Evolutionary conservation across 1,140 invertebrate species (phyloP), one percentile per base, ranked within the genome.

Genomic region (Nomia melanderi): DNA sequence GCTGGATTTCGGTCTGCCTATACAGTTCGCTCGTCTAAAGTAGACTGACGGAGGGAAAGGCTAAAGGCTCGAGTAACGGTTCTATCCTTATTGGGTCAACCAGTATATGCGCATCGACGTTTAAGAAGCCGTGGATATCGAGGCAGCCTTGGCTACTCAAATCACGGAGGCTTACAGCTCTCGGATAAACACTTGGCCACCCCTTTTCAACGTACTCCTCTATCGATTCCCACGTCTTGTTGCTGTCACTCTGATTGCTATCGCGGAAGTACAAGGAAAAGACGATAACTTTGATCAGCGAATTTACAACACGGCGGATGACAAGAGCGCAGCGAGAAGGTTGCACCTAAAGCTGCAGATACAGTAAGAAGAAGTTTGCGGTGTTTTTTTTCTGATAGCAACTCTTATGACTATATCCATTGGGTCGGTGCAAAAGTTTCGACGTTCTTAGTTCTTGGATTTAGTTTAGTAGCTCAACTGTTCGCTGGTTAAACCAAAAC

Each of bases 51-150:
- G 44, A 27, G 54, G 56, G 60, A 79, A 75, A 29, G 23, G 66
- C 20, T 57, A 62, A 31, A 81, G 54, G 27, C 44, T 53, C 27
- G 12, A 39, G 69, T 9, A 53, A 70, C 53, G 67, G 25, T 72
- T 65, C 75, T 65, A 47, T 70, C 27, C 66, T 86, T 86, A 86
- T 81, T 82, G 67, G 84, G 79, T 86, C 85, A 86, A 73, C 74
- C 62, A 71, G 36, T 86, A 84, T 77, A 86, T 82, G 85, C 79
- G 71, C 85, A 86, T 78, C 79, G 75, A 82, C 76, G 82, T 82
- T 83, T 84, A 86, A 86, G 82, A 86, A 78, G 47, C 71, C 57
- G 67, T 54, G 63, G 83, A 84, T 81, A 80, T 67, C 81, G 81
- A 74, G 62, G 74, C 75, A 85, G 47, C 70, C 80, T 76, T 57